phyloP scores from a whole-genome alignment of 2,888 invertebrate species.

The Spodoptera picta region DNA sequence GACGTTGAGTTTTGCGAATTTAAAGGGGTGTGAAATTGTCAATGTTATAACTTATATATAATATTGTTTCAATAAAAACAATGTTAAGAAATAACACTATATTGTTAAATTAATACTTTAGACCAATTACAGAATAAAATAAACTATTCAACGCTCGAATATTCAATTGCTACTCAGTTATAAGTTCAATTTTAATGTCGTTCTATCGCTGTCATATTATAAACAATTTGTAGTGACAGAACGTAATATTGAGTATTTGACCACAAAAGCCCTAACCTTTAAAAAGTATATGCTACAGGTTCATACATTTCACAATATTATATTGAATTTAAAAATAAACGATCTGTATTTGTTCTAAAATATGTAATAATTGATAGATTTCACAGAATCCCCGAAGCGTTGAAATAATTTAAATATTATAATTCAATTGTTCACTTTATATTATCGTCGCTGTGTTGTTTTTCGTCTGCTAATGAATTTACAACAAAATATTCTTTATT shows the following conservation, averaged over 20 bases:
- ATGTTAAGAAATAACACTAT: conserved; percentile 23
- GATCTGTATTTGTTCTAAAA: conserved; percentile 1
- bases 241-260: too few relatives aligned
- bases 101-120: background rate
- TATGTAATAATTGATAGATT: conserved; percentile 14
- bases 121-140: background rate
- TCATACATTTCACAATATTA: conserved; percentile 8
- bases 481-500: too few relatives aligned
- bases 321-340: conserved; percentile 1
- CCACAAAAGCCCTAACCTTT: too few relatives aligned
- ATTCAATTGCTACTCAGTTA: too few relatives aligned
- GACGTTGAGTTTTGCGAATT: conserved; percentile 77
- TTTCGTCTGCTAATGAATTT: conserved; percentile 38
- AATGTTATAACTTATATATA: conserved; percentile 12
- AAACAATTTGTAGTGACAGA: too few relatives aligned
- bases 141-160: background rate
- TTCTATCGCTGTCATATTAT: too few relatives aligned
- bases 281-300: too few relatives aligned
- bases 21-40: conserved; percentile 68
- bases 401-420: conserved; percentile 56
- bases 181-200: too few relatives aligned
- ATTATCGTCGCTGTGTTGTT: conserved; percentile 21
- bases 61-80: background rate
- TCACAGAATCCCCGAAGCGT: conserved; percentile 55
- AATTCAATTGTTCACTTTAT: conserved; percentile 55